phyloP scores from a whole-genome alignment of 2,888 invertebrate species.

The Amphipoea oculea region DNA sequence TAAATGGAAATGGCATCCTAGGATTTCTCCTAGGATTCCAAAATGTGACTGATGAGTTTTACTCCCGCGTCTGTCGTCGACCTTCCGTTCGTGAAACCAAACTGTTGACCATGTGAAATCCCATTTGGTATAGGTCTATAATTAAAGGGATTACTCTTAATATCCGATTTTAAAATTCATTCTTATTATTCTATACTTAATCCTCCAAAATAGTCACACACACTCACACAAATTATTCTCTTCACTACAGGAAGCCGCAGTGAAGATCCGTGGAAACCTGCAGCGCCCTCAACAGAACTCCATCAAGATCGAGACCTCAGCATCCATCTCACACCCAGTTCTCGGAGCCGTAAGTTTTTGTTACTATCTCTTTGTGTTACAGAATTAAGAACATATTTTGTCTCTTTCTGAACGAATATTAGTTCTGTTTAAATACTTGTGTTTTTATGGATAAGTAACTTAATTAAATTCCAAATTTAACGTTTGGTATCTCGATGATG shows the following conservation, averaged over 20 bases:
- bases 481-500: too few species aligned
- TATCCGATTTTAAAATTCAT: not conserved
- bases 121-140: not conserved
- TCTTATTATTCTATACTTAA: not conserved
- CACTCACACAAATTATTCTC: not conserved
- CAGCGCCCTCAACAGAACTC: conserved; percentile 75
- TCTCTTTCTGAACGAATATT: not conserved
- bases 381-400: not conserved
- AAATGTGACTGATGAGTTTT: too few species aligned
- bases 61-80: not conserved
- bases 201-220: not conserved
- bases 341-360: conserved; percentile 81
- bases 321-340: conserved; percentile 78
- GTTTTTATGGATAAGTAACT: not conserved
- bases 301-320: conserved; percentile 80
- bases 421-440: not conserved
- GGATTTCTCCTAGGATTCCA: not conserved
- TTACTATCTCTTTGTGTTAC: conserved; percentile 2
- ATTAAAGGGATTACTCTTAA: not conserved
- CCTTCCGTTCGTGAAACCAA: not conserved
- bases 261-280: conserved; percentile 77
- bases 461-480: too few species aligned
- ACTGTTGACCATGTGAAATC: not conserved
- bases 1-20: too few species aligned
- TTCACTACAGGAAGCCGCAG: conserved; percentile 78